Evolutionary conservation across 2,113 vertebrate species (phyloP).

Genomic region (Nyctereutes procyonoides): DNA sequence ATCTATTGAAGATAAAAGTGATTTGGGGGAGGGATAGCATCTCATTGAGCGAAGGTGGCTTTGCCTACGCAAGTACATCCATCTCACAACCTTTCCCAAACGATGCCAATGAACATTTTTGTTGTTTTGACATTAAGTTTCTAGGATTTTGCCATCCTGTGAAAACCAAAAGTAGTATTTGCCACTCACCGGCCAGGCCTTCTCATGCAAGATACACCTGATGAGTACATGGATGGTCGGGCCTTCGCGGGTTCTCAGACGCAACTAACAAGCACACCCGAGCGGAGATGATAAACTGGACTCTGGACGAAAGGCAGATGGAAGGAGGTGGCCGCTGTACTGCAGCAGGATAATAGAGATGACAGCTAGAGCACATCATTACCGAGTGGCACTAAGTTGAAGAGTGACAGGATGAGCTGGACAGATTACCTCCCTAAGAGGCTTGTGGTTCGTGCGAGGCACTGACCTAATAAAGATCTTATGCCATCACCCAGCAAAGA

Average conservation of each 20-base stretch:
- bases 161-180: constrained; percentile 13
- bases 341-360: constrained; percentile 51
- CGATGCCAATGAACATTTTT: not conserved
- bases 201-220: not conserved
- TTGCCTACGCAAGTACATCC: not conserved
- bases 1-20: constrained; percentile 84
- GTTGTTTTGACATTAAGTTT: not conserved
- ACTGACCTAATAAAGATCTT: constrained; percentile 64
- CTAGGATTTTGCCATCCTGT: not conserved
- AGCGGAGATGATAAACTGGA: not conserved
- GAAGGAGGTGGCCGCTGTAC: not conserved
- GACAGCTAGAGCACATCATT: constrained; percentile 43
- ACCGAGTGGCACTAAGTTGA: constrained; percentile 69
- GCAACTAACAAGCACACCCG: not conserved
- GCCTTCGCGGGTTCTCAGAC: not conserved
- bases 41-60: constrained; percentile 28
- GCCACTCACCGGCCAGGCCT: not conserved
- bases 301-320: not conserved
- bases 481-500: constrained; percentile 41
- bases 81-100: constrained; percentile 39
- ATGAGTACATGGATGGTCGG: not conserved
- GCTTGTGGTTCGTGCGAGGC: not conserved
- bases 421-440: constrained; percentile 69
- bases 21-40: constrained; percentile 76
- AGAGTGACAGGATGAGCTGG: constrained; percentile 77